These are phyloP conservation scores for Monarcha castaneiventris DNA, from an alignment of 2,113 vertebrate genomes.

Conservation along the genomic window DNA sequence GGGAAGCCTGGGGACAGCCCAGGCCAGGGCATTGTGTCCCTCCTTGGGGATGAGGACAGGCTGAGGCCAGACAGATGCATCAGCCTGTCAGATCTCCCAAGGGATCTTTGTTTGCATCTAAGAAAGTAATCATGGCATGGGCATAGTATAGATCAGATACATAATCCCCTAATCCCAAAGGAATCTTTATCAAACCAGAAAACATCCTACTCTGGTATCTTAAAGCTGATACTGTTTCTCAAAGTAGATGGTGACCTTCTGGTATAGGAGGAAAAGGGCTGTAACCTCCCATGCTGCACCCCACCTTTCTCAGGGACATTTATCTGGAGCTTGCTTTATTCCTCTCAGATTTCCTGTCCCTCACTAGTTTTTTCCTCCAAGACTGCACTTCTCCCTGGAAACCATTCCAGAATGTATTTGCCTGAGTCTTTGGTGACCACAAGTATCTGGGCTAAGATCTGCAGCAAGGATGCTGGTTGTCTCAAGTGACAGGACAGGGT, in stretches of 20 bases:
- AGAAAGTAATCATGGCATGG: not conserved
- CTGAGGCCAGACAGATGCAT: not conserved
- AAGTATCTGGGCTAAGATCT: not conserved
- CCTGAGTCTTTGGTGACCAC: not conserved
- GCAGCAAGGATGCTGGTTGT: not conserved
- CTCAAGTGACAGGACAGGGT: fast-evolving
- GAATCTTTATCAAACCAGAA: not conserved
- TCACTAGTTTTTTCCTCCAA: not conserved
- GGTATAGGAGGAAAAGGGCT: not conserved
- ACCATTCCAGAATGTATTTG: not conserved
- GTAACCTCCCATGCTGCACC: fast-evolving
- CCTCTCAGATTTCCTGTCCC: not conserved
- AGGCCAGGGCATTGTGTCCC: not conserved
- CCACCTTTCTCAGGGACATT: not conserved
- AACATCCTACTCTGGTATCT: not conserved
- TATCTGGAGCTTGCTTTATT: not conserved
- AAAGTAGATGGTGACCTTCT: not conserved
- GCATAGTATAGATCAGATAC: not conserved
- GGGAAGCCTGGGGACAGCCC: not conserved
- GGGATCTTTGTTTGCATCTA: not conserved
- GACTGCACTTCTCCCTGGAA: not conserved
- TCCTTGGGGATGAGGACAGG: not conserved
- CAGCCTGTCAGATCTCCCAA: not conserved
- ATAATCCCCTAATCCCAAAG: not conserved
- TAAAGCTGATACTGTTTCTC: not conserved